Evolutionary conservation across 2,797 vertebrate species (phyloP).

Genomic region (Oryzias dopingdopingensis): DNA sequence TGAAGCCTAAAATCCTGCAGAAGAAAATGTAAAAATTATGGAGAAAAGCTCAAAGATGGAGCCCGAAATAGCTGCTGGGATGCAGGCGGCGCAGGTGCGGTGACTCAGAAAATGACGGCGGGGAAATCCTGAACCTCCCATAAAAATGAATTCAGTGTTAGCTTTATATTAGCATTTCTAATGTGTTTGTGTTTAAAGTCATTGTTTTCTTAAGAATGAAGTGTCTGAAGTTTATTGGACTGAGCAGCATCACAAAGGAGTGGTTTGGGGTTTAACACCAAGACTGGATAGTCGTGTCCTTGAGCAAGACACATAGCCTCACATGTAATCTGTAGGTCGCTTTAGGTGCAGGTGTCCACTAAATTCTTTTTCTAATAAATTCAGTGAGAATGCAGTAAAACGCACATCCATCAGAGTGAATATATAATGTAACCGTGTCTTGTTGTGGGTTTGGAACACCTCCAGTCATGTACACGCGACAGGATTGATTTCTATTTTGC

Average conservation of each 20-base stretch:
- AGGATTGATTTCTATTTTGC: slow-evolving; percentile 13
- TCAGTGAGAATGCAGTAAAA: too few relatives aligned
- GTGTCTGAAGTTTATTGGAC: too few relatives aligned
- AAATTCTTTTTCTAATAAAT: too few relatives aligned
- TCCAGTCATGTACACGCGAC: slow-evolving; percentile 4
- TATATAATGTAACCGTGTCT: too few relatives aligned
- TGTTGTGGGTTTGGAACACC: neutral
- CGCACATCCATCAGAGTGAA: neutral
- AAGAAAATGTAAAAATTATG: slow-evolving; percentile 37
- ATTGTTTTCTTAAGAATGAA: neutral
- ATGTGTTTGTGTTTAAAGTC: slow-evolving; percentile 2
- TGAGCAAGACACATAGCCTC: too few relatives aligned
- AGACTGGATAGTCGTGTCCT: too few relatives aligned
- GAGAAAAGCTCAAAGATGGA: slow-evolving; percentile 45
- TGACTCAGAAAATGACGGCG: slow-evolving; percentile 60
- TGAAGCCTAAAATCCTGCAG: slow-evolving; percentile 32
- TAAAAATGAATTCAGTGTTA: neutral
- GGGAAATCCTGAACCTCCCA: slow-evolving; percentile 39
- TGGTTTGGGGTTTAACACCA: too few relatives aligned
- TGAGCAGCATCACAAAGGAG: too few relatives aligned
- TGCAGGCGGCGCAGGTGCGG: slow-evolving; percentile 60
- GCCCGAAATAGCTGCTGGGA: slow-evolving; percentile 64
- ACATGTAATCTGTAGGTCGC: too few relatives aligned
- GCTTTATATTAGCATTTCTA: neutral
- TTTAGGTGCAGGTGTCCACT: too few relatives aligned